Base-by-base conservation (phyloP, 2,797 vertebrate genomes). In the Oceanodroma leucorhoa region DNA sequence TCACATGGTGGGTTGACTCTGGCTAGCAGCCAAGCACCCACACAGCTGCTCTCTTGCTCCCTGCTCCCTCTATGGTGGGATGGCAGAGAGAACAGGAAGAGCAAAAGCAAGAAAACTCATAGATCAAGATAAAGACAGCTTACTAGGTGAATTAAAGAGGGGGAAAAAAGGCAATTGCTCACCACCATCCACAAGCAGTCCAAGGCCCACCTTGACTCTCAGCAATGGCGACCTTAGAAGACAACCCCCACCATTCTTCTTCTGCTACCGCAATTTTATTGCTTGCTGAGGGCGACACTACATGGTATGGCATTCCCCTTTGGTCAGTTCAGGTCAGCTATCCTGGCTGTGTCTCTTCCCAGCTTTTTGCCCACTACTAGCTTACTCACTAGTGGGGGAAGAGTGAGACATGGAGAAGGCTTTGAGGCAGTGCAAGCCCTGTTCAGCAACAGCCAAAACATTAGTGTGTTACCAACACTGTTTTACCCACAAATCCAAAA, bases 111-210 rank as follows among this genome's bases (percentile, higher is more conserved):
- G 17, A 57, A 10, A 85, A 60, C 62, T 53, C 38, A 21, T 2
- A 7, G 14, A 43, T 65, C 16, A 61, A 54, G 41, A 76, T 20
- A 41, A 60, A 70, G 23, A 66, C 7, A 71, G 10, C 17, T 75
- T 48, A 64, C 10, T 23, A 51, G 8, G 5, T 20, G 29, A 51
- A 64, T 3, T 5, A 32, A 73, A 36, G 41, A 18, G 13, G 2
- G 10, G 19, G 8, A 0, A 3, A 18, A 32, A 46, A 30, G 3
- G 21, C 36, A 55, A 20, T 34, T 1, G 3, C 21, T 34, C 24
- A 40, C 24, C 24, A 61, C 26, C 18, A 60, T n/a, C 14, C 13
- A 46, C 19, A 43, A 34, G 46, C 6, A 76, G 17, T 38, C 20
- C 3, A 2, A 70, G 23, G 34, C n/a, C 14, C 32, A 65, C 17